Evolutionary conservation across 2,797 vertebrate species (phyloP).

Genomic region (Crypturellus tataupa): DNA sequence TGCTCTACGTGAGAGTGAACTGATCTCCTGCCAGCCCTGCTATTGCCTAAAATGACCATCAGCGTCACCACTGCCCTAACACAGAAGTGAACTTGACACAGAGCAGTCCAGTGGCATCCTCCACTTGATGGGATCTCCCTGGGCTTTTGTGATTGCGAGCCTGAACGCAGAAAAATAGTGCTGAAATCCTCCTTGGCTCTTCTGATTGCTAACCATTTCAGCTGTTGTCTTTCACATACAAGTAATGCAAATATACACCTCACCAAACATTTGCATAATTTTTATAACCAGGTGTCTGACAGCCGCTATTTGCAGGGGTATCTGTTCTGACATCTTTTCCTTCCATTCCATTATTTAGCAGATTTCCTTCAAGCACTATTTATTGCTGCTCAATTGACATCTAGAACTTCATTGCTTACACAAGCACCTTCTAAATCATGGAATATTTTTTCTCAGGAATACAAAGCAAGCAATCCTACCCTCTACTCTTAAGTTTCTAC

Average conservation of each 20-base stretch:
- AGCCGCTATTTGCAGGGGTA: background rate
- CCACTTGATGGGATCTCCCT: background rate
- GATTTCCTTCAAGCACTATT: constrained; percentile 1
- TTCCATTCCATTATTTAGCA: constrained; percentile 21
- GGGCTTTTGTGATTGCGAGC: background rate
- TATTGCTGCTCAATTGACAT: background rate
- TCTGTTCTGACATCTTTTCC: background rate
- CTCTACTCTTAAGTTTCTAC: background rate
- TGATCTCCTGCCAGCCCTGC: background rate
- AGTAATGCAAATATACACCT: background rate
- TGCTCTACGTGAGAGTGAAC: accelerated
- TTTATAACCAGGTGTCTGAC: constrained; percentile 26
- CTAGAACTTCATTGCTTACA: background rate
- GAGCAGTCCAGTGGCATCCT: accelerated
- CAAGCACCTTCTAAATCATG: background rate
- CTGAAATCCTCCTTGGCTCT: background rate
- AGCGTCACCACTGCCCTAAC: accelerated
- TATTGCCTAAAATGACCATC: background rate
- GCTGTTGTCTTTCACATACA: background rate
- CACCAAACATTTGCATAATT: constrained; percentile 24
- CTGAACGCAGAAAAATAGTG: background rate
- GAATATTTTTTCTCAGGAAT: background rate
- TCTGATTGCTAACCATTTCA: background rate
- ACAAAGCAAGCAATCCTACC: background rate
- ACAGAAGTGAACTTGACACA: accelerated